Evolutionary conservation across 2,797 vertebrate species (phyloP).

Genomic region (Myripristis murdjan): DNA sequence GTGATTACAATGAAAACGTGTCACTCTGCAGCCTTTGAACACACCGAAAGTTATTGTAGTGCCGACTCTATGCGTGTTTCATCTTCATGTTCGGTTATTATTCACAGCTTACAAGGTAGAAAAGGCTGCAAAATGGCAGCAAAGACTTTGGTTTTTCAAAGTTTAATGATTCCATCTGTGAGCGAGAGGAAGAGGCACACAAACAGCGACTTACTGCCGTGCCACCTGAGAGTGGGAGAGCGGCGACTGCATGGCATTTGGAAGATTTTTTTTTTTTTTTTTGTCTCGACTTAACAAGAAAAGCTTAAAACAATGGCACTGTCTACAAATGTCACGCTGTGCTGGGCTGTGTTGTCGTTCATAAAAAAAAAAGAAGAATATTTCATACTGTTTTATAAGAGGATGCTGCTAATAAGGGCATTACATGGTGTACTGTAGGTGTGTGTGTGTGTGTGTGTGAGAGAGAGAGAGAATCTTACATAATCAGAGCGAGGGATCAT

Average conservation of each 20-base stretch:
- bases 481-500: slow-evolving; percentile 7
- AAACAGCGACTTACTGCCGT: neutral
- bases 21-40: neutral
- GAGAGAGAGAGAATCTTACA: slow-evolving; percentile 16
- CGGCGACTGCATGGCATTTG: slow-evolving; percentile 11
- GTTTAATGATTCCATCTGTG: neutral
- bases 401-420: no score
- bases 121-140: slow-evolving; percentile 1
- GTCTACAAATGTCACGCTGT: no score
- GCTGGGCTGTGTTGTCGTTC: no score
- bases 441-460: no score
- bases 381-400: no score
- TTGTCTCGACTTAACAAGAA: slow-evolving; percentile 11
- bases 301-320: neutral
- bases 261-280: neutral
- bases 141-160: neutral
- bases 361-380: no score
- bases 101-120: neutral
- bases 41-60: neutral
- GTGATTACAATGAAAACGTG: no score
- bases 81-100: slow-evolving; percentile 7
- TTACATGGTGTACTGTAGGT: no score
- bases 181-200: neutral
- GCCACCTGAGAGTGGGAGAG: neutral
- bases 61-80: no score